Percentiles rank a stretch among this genome's conserved stretches.
Evolutionary conservation across 2,797 vertebrate species (phyloP).

Genomic region (Falco biarmicus): DNA sequence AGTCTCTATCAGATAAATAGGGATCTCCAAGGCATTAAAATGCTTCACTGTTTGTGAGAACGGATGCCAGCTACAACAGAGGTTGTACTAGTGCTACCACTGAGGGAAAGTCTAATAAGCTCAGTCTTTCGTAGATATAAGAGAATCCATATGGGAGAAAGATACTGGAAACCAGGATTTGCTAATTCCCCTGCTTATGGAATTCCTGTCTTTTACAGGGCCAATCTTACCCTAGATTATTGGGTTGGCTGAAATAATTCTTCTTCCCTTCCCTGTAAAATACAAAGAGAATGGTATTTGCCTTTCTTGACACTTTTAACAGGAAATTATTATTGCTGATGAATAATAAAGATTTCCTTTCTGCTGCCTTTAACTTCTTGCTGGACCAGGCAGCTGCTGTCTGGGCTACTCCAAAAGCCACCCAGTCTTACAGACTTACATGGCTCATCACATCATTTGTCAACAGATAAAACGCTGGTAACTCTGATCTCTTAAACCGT

Average conservation of each 20-base stretch:
- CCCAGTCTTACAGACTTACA: rapidly evolving
- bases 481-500: not conserved
- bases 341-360: conserved; percentile 15
- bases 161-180: conserved; percentile 10
- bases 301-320: not conserved
- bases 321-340: not conserved
- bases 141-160: conserved; percentile 1
- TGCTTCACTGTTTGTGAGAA: not conserved
- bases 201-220: conserved; percentile 24
- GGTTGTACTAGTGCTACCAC: not conserved
- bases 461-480: not conserved
- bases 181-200: not conserved
- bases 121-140: not conserved
- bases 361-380: not conserved
- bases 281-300: not conserved
- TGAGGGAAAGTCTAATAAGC: not conserved
- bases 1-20: not conserved
- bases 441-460: not conserved
- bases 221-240: not conserved
- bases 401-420: not conserved
- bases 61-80: not conserved
- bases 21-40: not conserved
- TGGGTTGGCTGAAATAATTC: not conserved
- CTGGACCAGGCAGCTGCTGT: not conserved
- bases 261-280: conserved; percentile 31